Evolutionary conservation across 2,113 vertebrate genomes (phyloP), one percentile per base, ranked within the genome.

Genomic region (Chaetodon trifascialis): DNA sequence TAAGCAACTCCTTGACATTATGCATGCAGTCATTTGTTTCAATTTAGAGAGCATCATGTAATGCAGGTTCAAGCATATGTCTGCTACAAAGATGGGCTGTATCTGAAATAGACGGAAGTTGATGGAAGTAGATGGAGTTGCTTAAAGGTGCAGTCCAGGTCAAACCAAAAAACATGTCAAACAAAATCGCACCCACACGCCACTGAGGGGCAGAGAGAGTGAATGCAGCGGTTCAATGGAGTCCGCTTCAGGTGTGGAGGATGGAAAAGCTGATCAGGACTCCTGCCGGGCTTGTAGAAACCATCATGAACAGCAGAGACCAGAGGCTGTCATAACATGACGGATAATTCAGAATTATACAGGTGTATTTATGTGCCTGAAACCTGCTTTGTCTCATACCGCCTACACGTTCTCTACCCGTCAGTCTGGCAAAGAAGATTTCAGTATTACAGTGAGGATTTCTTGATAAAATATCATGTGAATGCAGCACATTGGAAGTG

Each of bases 281-380:
- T 76, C 42, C 49, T 78, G 36, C 69, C 15, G 5, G 55, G 16
- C 21, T 80, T 38, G 8, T 59, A 67, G 40, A 56, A 73, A 74
- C 38, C 46, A 56, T 49, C 51, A 66, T 77, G 58, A 74, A 79
- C n/a, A 75, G 58, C 42, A 38, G n/a, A 80, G 59, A 77, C 40
- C 30, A 49, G 36, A n/a, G 12, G 66, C 54, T 85, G 70, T 71
- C 83, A 76, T 56, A 84, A 71, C 56, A 65, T 30, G 76, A 83
- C 78, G 49, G 77, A 79, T 81, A 70, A 67, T 81, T 80, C 58
- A 34, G 15, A 75, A 59, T 84, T 71, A 73, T 58, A 58, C 44
- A 75, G 60, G n/a, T 71, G 23, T 76, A 77, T 87, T 74, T 52
- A 47, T 47, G 36, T 72, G 59, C 46, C 73, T 85, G 58, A 83